phyloP scores from a whole-genome alignment of 2,797 vertebrate genomes.

The Tenualosa ilisha region DNA sequence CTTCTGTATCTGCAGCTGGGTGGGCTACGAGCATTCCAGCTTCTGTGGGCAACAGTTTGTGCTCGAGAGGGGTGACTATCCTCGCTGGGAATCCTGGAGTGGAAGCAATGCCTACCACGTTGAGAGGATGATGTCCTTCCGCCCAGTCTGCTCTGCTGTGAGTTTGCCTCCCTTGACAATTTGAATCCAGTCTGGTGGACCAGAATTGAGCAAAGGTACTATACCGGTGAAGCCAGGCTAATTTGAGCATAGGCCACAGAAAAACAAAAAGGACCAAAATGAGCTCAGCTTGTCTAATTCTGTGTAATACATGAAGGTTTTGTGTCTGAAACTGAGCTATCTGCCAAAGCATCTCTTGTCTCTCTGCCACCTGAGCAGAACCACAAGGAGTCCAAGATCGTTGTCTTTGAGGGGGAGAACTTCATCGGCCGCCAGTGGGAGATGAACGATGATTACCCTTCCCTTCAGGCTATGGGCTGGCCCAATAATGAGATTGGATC shows the following conservation, averaged over 20 bases:
- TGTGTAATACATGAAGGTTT: neutral
- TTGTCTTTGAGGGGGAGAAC: slow-evolving; percentile 90
- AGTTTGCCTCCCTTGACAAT: slow-evolving; percentile 58
- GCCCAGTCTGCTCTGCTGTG: slow-evolving; percentile 94
- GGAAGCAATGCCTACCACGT: slow-evolving; percentile 97
- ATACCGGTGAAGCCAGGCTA: too few relatives aligned
- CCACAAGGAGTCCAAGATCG: slow-evolving; percentile 93
- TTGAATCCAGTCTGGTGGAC: neutral
- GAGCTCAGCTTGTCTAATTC: neutral
- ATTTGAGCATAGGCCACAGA: too few relatives aligned
- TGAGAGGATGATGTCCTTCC: slow-evolving; percentile 96
- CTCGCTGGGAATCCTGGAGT: slow-evolving; percentile 96
- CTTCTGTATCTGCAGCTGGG: slow-evolving; percentile 78
- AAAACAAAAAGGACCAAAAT: neutral
- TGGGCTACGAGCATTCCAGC: slow-evolving; percentile 93
- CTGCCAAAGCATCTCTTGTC: neutral
- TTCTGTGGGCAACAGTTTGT: slow-evolving; percentile 97
- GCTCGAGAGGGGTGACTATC: slow-evolving; percentile 95
- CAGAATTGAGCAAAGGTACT: too few relatives aligned
- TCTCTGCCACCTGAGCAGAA: slow-evolving; percentile 70
- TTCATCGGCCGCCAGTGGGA: slow-evolving; percentile 94
- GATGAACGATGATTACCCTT: slow-evolving; percentile 90
- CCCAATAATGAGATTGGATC: slow-evolving; percentile 93
- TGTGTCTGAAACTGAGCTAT: neutral
- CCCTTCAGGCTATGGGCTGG: slow-evolving; percentile 97